These are phyloP conservation scores for Microcebus jonahi DNA, from an alignment of 2,113 vertebrate species.

Conservation along the genomic window DNA sequence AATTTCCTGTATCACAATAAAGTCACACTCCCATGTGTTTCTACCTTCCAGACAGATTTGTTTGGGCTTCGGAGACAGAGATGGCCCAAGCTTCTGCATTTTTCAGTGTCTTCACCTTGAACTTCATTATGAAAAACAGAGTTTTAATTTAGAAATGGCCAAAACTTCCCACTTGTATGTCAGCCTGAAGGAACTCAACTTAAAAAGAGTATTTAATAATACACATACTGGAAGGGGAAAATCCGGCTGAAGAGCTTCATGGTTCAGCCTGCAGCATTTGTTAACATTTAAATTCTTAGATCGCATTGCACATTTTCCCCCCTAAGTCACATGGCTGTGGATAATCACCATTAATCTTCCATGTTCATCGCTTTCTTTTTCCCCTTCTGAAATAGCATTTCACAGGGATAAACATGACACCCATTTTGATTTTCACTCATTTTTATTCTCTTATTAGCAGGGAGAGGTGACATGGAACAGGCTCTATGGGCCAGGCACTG, in stretches of 20 bases:
- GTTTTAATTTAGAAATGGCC: constrained; percentile 24
- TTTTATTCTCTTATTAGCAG: not conserved
- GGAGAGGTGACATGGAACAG: not conserved
- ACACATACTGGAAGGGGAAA: not conserved
- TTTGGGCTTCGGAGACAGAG: constrained; percentile 68
- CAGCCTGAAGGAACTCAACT: not conserved
- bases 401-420: not conserved
- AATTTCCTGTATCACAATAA: constrained; percentile 58
- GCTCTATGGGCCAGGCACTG: not conserved
- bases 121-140: not conserved
- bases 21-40: constrained; percentile 58
- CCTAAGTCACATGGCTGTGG: not conserved
- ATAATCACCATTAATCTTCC: not conserved
- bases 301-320: not conserved
- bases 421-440: not conserved
- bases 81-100: not conserved
- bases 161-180: not conserved
- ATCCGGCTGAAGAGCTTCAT: not conserved
- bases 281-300: not conserved
- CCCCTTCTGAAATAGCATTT: not conserved
- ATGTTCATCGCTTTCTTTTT: not conserved
- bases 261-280: not conserved
- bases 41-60: constrained; percentile 53
- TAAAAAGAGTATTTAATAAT: not conserved
- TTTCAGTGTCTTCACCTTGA: constrained; percentile 21